Evolutionary conservation across 2,113 vertebrate species (phyloP), one percentile per base, ranked within the genome.

Genomic region (Lonchura striata): DNA sequence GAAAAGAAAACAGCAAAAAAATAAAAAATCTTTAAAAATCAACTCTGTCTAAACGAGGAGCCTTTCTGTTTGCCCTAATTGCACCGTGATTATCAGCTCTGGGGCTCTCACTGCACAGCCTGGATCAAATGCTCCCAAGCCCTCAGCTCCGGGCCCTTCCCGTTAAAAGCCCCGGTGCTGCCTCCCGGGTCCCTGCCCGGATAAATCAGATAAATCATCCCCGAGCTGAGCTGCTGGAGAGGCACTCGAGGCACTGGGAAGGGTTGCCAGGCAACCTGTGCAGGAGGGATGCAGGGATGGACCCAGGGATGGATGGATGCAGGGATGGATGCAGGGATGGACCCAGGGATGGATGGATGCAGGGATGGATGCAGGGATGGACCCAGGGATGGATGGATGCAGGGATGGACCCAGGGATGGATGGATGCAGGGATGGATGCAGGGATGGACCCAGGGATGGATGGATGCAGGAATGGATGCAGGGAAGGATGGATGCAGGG

Each of bases 201-300:
- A 41, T 61, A 61, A 61, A 61, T 41, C 60, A 30, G 28, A 63
- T 20, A 30, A 41, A 63, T 37, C 99, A 99, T 97, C 98, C 98
- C 98, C 98, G 98, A 98, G 98, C 41, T 41, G 41, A 41, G 41
- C 98, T 98, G 98, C 98, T 61, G 59, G 59, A 61, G 49, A 50
- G 59, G 59, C 59, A 39, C 47, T 35, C 6, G 52, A 18, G 16
- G 50, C 50, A 52, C 50, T 24, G 4, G 57, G 35, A 35, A 52
- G 82, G 94, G 99, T 99, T 99, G 99, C 99, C 98, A 98, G 96
- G 99, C 98, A 98, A 99, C 99, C 95, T 42, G 61, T 81, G 97
- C 98, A 56, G 59, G 69, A 53, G 6, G 41, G 53, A 57, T 16
- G 41, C 41, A 75, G 13, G 53, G 35, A 70, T 3, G 71, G 70